Evolutionary conservation across 2,113 vertebrate species (phyloP), one percentile per base, ranked within the genome.

Genomic region (Centropus bengalensis): DNA sequence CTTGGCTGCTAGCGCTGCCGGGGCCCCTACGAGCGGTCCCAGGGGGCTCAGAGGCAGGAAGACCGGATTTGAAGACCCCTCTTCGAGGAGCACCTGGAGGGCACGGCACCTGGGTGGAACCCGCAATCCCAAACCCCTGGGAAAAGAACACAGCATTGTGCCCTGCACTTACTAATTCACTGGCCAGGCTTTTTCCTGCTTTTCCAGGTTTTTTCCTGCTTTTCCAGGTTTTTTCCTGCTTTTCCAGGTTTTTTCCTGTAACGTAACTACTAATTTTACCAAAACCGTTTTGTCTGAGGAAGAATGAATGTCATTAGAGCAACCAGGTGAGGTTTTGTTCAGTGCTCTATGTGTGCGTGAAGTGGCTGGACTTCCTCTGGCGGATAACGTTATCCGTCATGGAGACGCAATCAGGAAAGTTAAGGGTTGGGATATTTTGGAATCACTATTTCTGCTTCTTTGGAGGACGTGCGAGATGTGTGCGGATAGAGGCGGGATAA

Each of bases 201-300:
- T 91, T 95, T 44, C 85, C 36, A 36, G 36, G 36, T 36, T 36
- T 36, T 36, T 36, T 36, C 91, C 88, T 69, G 91, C n/a, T n/a
- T n/a, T n/a, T n/a, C 47, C 87, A 63, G 85, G 85, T 82, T 78
- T 91, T 60, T 94, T 74, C 93, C 93, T 91, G 71, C 86, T 96
- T 91, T 95, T 44, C 85, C 36, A 36, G 36, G 36, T 36, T 36
- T 36, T 36, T 36, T 36, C 91, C 88, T 69, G 91, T 78, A 96
- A 71, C 69, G 81, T 32, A 97, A 96, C 88, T 88, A 85, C 93
- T 96, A 81, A 93, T 94, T 96, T 96, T 96, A 94, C 96, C 95
- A 97, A 96, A 95, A 93, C 60, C 19, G 9, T 97, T 96, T 96
- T 97, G 95, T 96, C 80, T 33, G 38, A 67, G 73, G 82, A 88